Base-by-base conservation (phyloP, 2,888 invertebrate species). In the Sycophila texana region DNA sequence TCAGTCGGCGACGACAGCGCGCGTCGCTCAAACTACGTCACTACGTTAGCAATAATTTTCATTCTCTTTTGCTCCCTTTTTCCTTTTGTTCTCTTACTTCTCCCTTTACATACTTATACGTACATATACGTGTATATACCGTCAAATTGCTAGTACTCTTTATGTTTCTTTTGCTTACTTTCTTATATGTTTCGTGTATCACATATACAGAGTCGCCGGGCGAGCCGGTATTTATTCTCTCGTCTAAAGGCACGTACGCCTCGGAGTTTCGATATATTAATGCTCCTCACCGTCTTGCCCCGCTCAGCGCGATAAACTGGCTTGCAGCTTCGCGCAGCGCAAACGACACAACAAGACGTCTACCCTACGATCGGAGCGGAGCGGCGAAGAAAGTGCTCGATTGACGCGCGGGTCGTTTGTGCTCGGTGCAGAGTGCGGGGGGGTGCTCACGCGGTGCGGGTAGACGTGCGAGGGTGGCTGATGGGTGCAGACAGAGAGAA, bases 91-190 rank as follows among this genome's bases (percentile, higher is more conserved):
- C 58, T 22, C 4, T 18, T 3, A 49, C 10, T 47, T 47, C 13
- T 47, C 47, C 65, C 47, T 12, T 26, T 39, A 0, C 10, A 39
- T 10, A 39, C 39, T 10, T 39, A 39, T 39, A 10, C 7, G 0
- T 10, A 39, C 10, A 10, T 39, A 39, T 57, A 30, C 16, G 30
- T 26, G 26, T 66, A 20, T 55, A 58, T 78, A 78, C 77, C 30
- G 61, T 78, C 77, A 78, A 78, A 78, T 78, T 78, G 73, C 73
- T 78, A 73, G 61, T 73, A 72, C 57, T 72, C n/a, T 65, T 63
- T 61, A 14, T 61, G n/a, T 30, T 30, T 26, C 26, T 26, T 63
- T 71, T 68, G 65, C 18, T 66, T 71, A 5, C 18, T 72, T 47
- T 26, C 4, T 70, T 47, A 63, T n/a, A n/a, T 75, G 53, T 70